Conservation (phyloP, 2,113 vertebrate genomes). For the Sander lucioperca region DNA sequence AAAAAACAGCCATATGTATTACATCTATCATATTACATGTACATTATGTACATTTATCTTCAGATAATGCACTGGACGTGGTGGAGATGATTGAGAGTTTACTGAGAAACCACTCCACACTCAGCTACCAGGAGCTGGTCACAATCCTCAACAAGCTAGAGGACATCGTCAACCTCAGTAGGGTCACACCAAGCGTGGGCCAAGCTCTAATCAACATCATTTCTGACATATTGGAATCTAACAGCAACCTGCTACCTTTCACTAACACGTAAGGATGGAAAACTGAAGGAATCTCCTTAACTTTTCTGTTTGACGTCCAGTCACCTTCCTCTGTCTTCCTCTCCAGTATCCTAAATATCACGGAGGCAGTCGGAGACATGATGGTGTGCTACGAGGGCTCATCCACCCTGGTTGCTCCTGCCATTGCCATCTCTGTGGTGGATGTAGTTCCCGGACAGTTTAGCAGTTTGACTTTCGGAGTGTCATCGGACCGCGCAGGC, state of each 20-base stretch:
- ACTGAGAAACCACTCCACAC: conserved; percentile 52
- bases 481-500: conserved; percentile 77
- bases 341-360: conserved; percentile 88
- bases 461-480: conserved; percentile 85
- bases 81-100: conserved; percentile 76
- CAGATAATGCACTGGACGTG: conserved; percentile 80
- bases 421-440: conserved; percentile 84
- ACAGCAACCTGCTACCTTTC: conserved; percentile 79
- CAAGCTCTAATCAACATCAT: conserved; percentile 79
- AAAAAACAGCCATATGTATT: not conserved
- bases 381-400: conserved; percentile 80
- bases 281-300: not conserved
- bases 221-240: conserved; percentile 79
- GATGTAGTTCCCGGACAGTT: conserved; percentile 77
- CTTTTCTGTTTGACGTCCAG: not conserved
- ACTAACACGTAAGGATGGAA: conserved; percentile 78
- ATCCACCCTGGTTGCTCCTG: conserved; percentile 70
- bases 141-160: conserved; percentile 79
- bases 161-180: conserved; percentile 59
- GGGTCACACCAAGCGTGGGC: conserved; percentile 73
- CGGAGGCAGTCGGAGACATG: conserved; percentile 85
- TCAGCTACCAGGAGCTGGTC: conserved; percentile 71
- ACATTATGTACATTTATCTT: not conserved
- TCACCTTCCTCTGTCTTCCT: not conserved
- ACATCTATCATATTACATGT: too few relatives aligned